Evolutionary conservation across 2,888 invertebrate species (phyloP).

Genomic region (Fragum fragum): DNA sequence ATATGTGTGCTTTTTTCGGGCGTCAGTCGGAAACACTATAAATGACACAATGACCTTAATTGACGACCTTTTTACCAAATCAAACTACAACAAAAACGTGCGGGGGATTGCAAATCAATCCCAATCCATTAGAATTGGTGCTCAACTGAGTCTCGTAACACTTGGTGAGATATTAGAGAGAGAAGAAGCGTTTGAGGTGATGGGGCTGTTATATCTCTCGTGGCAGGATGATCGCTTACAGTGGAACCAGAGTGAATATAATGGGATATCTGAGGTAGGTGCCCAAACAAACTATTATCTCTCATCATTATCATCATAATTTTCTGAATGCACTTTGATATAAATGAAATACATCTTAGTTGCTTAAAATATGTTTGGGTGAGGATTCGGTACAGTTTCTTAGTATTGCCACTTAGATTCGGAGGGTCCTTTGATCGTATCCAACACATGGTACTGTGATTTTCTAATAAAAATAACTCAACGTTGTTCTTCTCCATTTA

Average conservation of each 20-base stretch:
- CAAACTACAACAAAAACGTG: slow-evolving; percentile 12
- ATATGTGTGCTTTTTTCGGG: no score
- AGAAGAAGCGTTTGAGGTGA: slow-evolving; percentile 37
- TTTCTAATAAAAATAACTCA: no score
- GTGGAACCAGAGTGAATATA: slow-evolving; percentile 29
- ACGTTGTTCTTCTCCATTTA: no score
- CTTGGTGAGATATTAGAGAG: slow-evolving; percentile 11
- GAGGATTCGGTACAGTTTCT: no score
- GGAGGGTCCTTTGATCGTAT: no score
- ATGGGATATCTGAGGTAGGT: slow-evolving; percentile 29
- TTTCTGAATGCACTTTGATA: no score
- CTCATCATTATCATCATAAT: no score
- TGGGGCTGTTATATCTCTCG: slow-evolving; percentile 18
- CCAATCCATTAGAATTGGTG: background rate
- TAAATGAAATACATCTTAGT: no score
- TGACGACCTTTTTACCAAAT: background rate
- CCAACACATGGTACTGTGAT: no score
- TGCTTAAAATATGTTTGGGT: no score
- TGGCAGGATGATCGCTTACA: slow-evolving; percentile 46
- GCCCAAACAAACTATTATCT: no score
- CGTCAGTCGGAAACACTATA: background rate
- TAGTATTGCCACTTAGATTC: no score
- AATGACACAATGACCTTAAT: background rate
- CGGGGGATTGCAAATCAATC: background rate
- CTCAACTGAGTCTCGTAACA: background rate